Base-by-base conservation (phyloP, 2,888 invertebrate genomes). In the Arge pagana region DNA sequence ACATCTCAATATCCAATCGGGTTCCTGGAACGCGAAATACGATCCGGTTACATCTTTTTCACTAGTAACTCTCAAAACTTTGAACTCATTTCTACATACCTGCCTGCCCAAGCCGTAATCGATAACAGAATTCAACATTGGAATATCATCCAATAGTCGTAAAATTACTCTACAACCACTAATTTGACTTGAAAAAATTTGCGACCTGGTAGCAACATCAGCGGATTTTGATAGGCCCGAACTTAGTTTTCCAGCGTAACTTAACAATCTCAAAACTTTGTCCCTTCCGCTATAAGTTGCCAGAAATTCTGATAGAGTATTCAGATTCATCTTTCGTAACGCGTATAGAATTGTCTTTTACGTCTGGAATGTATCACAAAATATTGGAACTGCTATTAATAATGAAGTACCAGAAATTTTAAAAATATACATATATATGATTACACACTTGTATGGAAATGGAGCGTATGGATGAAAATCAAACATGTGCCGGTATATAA, bases 281-380 rank as follows among this genome's bases (percentile, higher is more conserved):
- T 93, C 93, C 71, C 93, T 83, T n/a, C 93, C 93, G 70, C 85
- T 85, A 71, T 93, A 90, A 40, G 86, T 88, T 58, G 90, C 88
- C 61, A 93, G 80, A 68, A 89, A 82, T 67, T 85, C 83, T 0
- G 71, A 63, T 51, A 75, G 24, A 7, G 68, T 15, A 39, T 59
- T 57, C 11, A 37, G 10, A 48, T 30, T 52, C 50, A 51, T 51
- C 21, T 48, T 43, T 15, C 24, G 23, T 1, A 13, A 7, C 15
- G 19, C 18, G n/a, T n/a, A n/a, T n/a, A n/a, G n/a, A n/a, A n/a
- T n/a, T n/a, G n/a, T n/a, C n/a, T n/a, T n/a, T n/a, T n/a, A n/a
- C n/a, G n/a, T n/a, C n/a, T n/a, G n/a, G n/a, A n/a, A n/a, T n/a
- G n/a, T n/a, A n/a, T 26, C 28, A 3, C 28, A 26, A 26, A 26